These are phyloP conservation scores for Perizoma affinitatum DNA, from an alignment of 2,888 invertebrate species.

Conservation along the genomic window DNA sequence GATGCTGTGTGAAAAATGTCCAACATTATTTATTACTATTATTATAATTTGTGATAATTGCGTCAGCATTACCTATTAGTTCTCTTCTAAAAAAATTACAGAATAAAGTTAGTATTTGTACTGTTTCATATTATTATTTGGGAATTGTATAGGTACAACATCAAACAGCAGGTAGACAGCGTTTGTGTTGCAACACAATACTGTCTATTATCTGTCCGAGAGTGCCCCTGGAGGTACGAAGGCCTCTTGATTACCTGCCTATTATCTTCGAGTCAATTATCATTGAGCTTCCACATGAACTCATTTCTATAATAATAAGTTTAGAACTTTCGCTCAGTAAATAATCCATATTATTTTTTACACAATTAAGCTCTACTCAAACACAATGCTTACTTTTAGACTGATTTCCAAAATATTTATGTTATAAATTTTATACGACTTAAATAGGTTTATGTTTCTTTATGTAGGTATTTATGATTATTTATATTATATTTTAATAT, in stretches of 20 bases:
- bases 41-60: conserved; percentile 26
- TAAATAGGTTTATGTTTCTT: no score
- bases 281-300: conserved; percentile 8
- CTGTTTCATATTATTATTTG: no score
- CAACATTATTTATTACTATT: no score
- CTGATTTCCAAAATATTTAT: no score
- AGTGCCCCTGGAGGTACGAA: conserved; percentile 30
- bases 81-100: not conserved
- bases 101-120: no score
- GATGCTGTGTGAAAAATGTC: no score
- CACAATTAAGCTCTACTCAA: no score
- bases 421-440: no score
- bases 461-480: no score
- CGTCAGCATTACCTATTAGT: conserved; percentile 10
- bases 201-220: conserved; percentile 31
- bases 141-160: not conserved
- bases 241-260: conserved; percentile 32
- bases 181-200: conserved; percentile 34
- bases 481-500: no score
- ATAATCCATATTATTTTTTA: not conserved
- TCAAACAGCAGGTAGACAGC: conserved; percentile 8
- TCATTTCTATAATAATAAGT: conserved; percentile 1
- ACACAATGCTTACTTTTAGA: no score
- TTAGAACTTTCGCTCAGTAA: not conserved
- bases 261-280: conserved; percentile 23